Percentiles rank a stretch among this genome's conserved stretches.
Evolutionary conservation across 2,888 invertebrate genomes (phyloP).

Genomic region (Lithophane semibrunnea): DNA sequence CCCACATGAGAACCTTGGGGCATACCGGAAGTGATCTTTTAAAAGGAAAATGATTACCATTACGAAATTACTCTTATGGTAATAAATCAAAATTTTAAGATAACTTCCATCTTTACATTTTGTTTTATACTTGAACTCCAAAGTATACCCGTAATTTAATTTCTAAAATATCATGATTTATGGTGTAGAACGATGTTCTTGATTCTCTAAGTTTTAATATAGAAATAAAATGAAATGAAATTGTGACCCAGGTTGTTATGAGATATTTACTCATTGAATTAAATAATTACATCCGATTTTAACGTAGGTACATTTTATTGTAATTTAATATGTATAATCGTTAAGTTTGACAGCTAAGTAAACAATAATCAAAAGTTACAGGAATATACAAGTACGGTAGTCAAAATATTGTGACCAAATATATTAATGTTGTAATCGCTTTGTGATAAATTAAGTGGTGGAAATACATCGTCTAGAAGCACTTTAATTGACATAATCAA

Average conservation of each 20-base stretch:
- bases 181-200: neutral
- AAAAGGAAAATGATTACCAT: constrained; percentile 30
- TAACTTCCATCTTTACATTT: constrained; percentile 5
- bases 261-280: neutral
- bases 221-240: neutral
- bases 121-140: constrained; percentile 20
- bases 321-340: neutral
- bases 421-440: neutral
- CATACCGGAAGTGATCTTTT: constrained; percentile 9
- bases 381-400: no score
- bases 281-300: no score
- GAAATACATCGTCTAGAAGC: neutral
- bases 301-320: neutral
- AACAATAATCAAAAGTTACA: neutral
- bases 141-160: constrained; percentile 6
- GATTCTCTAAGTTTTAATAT: neutral
- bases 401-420: neutral
- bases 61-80: constrained; percentile 20
- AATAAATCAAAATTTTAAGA: constrained; percentile 34
- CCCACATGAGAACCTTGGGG: constrained; percentile 26
- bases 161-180: neutral
- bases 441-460: neutral
- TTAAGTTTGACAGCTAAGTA: no score
- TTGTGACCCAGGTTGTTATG: neutral
- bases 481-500: neutral